A percentile compares a stretch with the other conserved stretches of the same genome.
Conservation (phyloP, 2,888 invertebrate species). For the Melinaea marsaeus region DNA sequence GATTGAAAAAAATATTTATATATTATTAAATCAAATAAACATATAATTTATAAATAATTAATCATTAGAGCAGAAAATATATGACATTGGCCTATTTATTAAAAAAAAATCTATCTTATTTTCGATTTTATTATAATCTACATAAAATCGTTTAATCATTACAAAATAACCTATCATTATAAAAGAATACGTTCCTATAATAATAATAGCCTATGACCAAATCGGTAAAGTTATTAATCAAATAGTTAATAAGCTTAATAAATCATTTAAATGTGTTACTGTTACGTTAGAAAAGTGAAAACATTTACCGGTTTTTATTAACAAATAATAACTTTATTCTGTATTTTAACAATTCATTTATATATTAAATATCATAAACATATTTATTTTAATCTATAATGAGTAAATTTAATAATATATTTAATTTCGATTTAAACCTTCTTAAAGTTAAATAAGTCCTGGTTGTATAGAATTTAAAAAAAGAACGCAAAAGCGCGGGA, state of each 20-base stretch:
- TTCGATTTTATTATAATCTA: neutral
- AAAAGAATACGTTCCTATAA: neutral
- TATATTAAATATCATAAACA: neutral
- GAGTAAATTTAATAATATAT: neutral
- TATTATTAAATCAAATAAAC: too few species aligned
- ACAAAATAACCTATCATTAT: neutral
- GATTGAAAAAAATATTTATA: too few species aligned
- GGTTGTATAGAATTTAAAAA: conserved; percentile 20
- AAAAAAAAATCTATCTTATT: too few species aligned
- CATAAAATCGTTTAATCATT: neutral
- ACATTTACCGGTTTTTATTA: neutral
- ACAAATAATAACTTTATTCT: neutral
- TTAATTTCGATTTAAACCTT: neutral
- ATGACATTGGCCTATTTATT: too few species aligned
- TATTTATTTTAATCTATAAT: neutral
- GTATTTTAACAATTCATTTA: neutral
- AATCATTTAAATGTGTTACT: conserved; percentile 7
- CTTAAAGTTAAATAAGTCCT: conserved; percentile 2
- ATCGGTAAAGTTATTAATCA: conserved; percentile 3
- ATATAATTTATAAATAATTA: too few species aligned
- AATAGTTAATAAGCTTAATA: conserved; percentile 5
- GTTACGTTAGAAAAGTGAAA: conserved; percentile 6
- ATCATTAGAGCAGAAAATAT: too few species aligned
- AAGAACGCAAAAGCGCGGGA: conserved; percentile 33
- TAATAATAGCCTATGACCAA: conserved; percentile 4